These are phyloP conservation scores for Acyrthosiphon pisum DNA, from an alignment of 1,140 invertebrate species.

Conservation along the genomic window DNA sequence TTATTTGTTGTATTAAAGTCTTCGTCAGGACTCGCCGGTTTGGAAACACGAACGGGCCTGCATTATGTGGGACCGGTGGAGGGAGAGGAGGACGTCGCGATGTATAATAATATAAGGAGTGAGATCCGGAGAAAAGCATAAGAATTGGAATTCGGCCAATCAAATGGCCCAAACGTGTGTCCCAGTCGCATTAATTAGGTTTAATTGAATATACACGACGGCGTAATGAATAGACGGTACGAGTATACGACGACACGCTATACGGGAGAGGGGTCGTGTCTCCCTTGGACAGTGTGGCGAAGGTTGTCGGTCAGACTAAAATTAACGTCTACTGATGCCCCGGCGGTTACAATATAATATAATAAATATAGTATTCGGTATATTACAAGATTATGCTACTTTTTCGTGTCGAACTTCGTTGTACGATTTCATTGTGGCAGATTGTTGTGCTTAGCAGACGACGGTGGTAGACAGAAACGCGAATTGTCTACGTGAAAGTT, in stretches of 20 bases:
- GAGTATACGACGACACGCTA: background rate
- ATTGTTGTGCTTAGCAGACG: background rate
- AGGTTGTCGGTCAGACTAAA: background rate
- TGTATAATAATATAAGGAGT: background rate
- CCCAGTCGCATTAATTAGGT: background rate
- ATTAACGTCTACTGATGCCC: background rate
- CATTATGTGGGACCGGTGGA: background rate
- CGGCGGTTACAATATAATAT: background rate
- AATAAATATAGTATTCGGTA: background rate
- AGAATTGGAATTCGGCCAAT: conserved; percentile 18
- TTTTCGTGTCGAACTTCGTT: background rate
- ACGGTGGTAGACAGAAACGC: background rate
- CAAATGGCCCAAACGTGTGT: background rate
- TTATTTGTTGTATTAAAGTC: background rate
- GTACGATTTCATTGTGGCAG: background rate
- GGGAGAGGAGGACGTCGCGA: background rate
- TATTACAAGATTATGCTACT: background rate
- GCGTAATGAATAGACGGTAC: background rate
- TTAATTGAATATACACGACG: background rate
- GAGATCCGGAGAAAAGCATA: background rate
- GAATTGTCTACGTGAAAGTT: background rate
- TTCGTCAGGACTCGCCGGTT: background rate
- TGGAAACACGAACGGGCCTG: background rate
- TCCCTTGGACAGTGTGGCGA: background rate
- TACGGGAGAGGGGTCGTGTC: background rate